Conservation (phyloP, 2,113 vertebrate species). For the Upupa epops region DNA sequence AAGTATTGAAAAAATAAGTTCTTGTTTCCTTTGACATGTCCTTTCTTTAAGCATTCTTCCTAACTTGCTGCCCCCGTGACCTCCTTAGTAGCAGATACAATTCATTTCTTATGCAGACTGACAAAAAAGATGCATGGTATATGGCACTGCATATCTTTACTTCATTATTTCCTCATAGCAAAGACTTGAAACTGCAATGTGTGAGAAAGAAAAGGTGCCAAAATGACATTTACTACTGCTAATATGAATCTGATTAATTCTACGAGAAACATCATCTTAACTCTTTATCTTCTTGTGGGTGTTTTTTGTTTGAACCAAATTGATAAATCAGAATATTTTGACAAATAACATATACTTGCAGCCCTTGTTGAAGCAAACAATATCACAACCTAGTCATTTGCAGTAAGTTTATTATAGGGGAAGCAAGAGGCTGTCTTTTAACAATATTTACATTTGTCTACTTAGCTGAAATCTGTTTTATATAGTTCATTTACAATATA, state of each 20-base stretch:
- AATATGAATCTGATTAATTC: conserved; percentile 94
- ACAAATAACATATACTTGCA: conserved; percentile 4
- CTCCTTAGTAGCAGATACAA: conserved; percentile 85
- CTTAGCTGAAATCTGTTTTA: conserved; percentile 55
- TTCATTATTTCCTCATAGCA: conserved; percentile 90
- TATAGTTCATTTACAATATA: conserved; percentile 63
- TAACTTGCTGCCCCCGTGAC: conserved; percentile 80
- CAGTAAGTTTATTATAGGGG: conserved; percentile 39
- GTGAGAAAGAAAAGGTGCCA: conserved; percentile 87
- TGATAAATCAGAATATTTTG: conserved; percentile 53
- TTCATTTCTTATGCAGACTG: conserved; percentile 95
- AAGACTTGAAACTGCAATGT: conserved; percentile 85
- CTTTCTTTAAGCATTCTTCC: conserved; percentile 77
- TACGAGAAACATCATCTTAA: conserved; percentile 82
- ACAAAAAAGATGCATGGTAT: conserved; percentile 89
- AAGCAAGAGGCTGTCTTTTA: conserved; percentile 53
- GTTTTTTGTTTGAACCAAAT: conserved; percentile 20
- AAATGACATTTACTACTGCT: conserved; percentile 89
- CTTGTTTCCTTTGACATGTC: conserved; percentile 77
- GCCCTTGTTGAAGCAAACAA: conserved; percentile 43
- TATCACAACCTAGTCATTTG: conserved; percentile 41
- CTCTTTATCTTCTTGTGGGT: conserved; percentile 73
- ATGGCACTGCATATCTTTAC: conserved; percentile 92
- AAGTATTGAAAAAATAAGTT: conserved; percentile 66
- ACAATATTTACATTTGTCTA: conserved; percentile 68